Base-by-base conservation (phyloP, 2,888 invertebrate genomes). In the Clanis bilineata region DNA sequence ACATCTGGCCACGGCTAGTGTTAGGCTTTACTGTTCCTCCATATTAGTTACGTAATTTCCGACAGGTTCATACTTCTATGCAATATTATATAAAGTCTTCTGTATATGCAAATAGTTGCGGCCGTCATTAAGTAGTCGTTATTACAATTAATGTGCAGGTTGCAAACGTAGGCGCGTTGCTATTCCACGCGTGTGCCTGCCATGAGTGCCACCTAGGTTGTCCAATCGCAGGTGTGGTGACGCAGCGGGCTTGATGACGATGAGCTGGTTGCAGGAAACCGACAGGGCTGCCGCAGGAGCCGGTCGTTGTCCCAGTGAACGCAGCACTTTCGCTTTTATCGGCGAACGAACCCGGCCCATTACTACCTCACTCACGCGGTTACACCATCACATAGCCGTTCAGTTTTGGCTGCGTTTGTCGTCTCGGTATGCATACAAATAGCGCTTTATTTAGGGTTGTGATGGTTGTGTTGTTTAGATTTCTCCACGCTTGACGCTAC, bases 281-380 rank as follows among this genome's bases (percentile, higher is more conserved):
- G 75, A 67, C 77, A 74, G 80, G 80, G 75, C 82, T 76, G 77
- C 70, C 73, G 78, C 82, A 87, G 90, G 89, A 88, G 82, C 71
- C 87, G 91, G 91, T 91, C 92, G 85, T 90, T 89, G 92, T 90
- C 87, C 92, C 88, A 91, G 73, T 92, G 90, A 91, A 90, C 90
- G 87, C 74, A 79, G 77, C 77, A 90, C 91, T 92, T 92, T 92
- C 92, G 90, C 89, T 92, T 89, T 92, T 85, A 83, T 86, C 85
- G 91, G 91, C 88, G 88, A 92, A 88, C 86, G 92, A 92, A 92
- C 92, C 90, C 88, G 81, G 82, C 70, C 82, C 85, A 90, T 91
- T 90, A 85, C 85, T 88, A 89, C 82, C 82, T 74, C 83, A 78
- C 83, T 86, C 89, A 88, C 87, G 83, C 77, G 77, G 86, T 91